Conservation (phyloP, 1,140 invertebrate genomes). For the Cataglyphis hispanica region DNA sequence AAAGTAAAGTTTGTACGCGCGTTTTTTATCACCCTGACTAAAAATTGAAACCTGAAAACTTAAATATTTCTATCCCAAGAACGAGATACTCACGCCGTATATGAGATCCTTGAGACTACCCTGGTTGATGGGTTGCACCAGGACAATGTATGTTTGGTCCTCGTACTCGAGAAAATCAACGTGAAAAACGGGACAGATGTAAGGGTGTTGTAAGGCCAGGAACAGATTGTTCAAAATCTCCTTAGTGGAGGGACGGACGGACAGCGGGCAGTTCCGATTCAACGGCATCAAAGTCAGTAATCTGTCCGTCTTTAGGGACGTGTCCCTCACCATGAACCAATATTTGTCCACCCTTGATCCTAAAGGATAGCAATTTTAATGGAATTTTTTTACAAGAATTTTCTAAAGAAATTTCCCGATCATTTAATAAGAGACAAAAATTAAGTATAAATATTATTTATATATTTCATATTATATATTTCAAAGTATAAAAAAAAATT, state of each 20-base stretch:
- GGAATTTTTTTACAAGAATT: background rate
- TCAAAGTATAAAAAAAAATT: background rate
- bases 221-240: constrained; percentile 93
- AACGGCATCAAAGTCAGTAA: constrained; percentile 92
- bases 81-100: constrained; percentile 90
- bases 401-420: background rate
- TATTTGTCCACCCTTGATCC: constrained; percentile 94
- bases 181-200: constrained; percentile 95
- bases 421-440: background rate
- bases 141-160: constrained; percentile 88
- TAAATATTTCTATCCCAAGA: background rate
- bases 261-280: constrained; percentile 87
- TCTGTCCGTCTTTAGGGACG: constrained; percentile 92
- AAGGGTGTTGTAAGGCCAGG: constrained; percentile 95
- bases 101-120: constrained; percentile 96
- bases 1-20: background rate
- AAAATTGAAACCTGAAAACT: too few relatives aligned
- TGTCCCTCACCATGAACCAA: constrained; percentile 95
- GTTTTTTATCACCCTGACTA: background rate
- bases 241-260: constrained; percentile 86
- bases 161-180: constrained; percentile 89
- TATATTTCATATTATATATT: too few relatives aligned
- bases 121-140: constrained; percentile 93
- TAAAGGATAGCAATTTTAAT: constrained; percentile 72
- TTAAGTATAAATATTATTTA: too few relatives aligned